A percentile compares a stretch with the other conserved stretches of the same genome.
These are phyloP conservation scores for Thryonomys swinderianus DNA, from an alignment of 2,113 vertebrate genomes.

Conservation along the genomic window DNA sequence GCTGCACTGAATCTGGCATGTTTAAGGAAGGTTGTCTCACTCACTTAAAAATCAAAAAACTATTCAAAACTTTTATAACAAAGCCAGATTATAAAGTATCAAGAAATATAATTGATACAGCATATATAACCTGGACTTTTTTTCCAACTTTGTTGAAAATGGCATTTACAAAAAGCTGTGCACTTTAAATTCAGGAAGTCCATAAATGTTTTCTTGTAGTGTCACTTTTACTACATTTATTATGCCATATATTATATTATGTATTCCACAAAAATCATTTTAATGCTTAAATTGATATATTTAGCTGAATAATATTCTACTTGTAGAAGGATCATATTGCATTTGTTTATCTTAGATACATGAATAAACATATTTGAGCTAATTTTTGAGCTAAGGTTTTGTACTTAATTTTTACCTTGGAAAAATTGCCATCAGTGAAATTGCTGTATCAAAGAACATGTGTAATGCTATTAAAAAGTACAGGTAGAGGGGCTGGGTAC, in stretches of 20 bases:
- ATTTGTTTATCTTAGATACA: neutral
- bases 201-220: neutral
- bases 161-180: neutral
- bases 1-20: neutral
- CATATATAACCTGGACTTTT: neutral
- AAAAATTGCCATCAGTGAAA: neutral
- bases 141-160: neutral
- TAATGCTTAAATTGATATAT: neutral
- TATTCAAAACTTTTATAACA: slow-evolving; percentile 14
- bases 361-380: neutral
- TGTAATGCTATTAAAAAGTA: no score
- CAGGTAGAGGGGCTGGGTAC: no score
- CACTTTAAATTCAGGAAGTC: neutral
- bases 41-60: slow-evolving; percentile 32
- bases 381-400: neutral
- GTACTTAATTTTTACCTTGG: neutral
- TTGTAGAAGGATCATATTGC: neutral
- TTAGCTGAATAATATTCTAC: neutral
- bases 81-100: neutral
- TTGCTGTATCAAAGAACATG: neutral
- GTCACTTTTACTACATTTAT: slow-evolving; percentile 2
- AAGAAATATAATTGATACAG: neutral
- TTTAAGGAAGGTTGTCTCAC: neutral
- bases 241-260: neutral
- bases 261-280: slow-evolving; percentile 2